Evolutionary conservation across 1,140 invertebrate genomes (phyloP).

Genomic region (Cataglyphis hispanica): DNA sequence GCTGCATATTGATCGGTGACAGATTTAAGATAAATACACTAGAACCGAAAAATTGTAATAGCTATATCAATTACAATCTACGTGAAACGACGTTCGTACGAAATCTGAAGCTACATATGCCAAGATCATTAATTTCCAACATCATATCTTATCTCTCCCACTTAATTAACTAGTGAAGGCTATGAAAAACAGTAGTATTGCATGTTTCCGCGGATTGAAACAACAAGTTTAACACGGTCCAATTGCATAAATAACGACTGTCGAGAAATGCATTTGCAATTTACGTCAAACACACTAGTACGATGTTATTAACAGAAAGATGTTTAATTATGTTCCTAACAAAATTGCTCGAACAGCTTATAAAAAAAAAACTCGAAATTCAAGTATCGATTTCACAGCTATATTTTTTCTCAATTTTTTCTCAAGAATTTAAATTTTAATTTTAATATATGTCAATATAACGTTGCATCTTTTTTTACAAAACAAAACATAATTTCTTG

Average conservation of each 20-base stretch:
- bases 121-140: not conserved
- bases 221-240: not conserved
- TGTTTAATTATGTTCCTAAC: not conserved
- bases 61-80: not conserved
- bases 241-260: slow-evolving; percentile 2
- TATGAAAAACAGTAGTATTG: too few relatives aligned
- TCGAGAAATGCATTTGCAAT: not conserved
- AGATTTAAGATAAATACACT: not conserved
- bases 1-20: not conserved
- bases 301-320: not conserved
- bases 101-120: not conserved
- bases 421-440: slow-evolving; percentile 18
- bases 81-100: not conserved
- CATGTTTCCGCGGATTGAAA: not conserved
- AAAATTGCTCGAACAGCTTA: not conserved
- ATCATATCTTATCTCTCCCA: slow-evolving; percentile 3
- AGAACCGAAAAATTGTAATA: not conserved
- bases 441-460: not conserved
- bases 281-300: not conserved
- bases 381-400: not conserved
- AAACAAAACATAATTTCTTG: slow-evolving; percentile 14
- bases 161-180: not conserved
- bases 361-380: not conserved
- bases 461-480: slow-evolving; percentile 18
- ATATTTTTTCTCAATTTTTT: not conserved